Percentiles rank a stretch among this genome's conserved stretches.
These are phyloP conservation scores for Drosophila ogumai DNA, from an alignment of 1,140 invertebrate species.

Conservation along the genomic window DNA sequence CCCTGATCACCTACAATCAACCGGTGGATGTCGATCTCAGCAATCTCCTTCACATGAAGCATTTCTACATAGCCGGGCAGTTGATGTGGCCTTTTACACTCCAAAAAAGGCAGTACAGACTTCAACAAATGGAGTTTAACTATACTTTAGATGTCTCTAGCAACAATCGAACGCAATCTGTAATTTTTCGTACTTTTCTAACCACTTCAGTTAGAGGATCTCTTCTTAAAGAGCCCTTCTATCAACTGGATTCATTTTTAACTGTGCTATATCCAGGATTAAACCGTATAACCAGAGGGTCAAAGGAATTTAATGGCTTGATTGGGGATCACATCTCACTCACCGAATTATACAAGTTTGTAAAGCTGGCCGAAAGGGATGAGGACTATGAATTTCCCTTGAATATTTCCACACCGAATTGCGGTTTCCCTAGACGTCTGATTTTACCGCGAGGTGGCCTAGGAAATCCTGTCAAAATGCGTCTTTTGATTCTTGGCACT, in stretches of 20 bases:
- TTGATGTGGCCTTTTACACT: constrained; percentile 56
- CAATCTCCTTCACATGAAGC: constrained; percentile 35
- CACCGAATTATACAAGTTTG: constrained; percentile 56
- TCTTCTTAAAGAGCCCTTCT: constrained; percentile 38
- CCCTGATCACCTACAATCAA: constrained; percentile 47
- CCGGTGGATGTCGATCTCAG: constrained; percentile 48
- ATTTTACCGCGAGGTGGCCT: constrained; percentile 39
- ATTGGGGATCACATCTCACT: constrained; percentile 47
- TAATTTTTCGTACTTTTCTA: constrained; percentile 37
- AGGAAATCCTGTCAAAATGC: constrained; percentile 15
- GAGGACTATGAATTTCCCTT: constrained; percentile 46
- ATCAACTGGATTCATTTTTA: constrained; percentile 52
- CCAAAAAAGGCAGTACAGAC: constrained; percentile 15
- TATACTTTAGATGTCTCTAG: constrained; percentile 34
- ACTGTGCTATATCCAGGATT: constrained; percentile 36
- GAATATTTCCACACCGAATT: constrained; percentile 54
- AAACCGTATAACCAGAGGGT: constrained; percentile 44
- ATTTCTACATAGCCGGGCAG: constrained; percentile 36
- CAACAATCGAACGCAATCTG: constrained; percentile 50
- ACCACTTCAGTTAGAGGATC: constrained; percentile 25
- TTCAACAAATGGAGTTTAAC: constrained; percentile 46
- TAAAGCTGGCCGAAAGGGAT: constrained; percentile 43
- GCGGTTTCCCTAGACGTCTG: constrained; percentile 55
- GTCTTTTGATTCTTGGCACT: constrained; percentile 40
- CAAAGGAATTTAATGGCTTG: constrained; percentile 28